Conservation (phyloP, 1,140 invertebrate species). For the Drosophila repletoides region DNA sequence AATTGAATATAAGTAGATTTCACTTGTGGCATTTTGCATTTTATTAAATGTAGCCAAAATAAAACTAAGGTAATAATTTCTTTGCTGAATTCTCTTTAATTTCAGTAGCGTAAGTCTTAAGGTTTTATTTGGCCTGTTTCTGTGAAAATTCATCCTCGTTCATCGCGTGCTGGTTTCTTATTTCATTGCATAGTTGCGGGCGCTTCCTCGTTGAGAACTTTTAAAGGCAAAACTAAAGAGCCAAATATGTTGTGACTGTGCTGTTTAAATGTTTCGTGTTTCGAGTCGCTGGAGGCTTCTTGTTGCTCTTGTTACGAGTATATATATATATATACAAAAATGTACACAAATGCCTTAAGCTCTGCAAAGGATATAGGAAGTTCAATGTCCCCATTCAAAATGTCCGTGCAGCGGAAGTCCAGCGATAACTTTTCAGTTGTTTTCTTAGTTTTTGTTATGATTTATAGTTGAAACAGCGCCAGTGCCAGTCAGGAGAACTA, state of each 20-base stretch:
- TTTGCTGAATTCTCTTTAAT: not conserved
- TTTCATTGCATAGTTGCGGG: constrained; percentile 58
- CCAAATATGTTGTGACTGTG: constrained; percentile 59
- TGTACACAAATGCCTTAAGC: constrained; percentile 27
- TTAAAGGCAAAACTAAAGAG: constrained; percentile 32
- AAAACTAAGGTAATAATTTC: not conserved
- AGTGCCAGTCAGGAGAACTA: not conserved
- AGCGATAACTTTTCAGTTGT: constrained; percentile 55
- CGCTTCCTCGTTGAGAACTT: constrained; percentile 43
- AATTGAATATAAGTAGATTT: constrained; percentile 13
- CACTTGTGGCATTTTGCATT: too few relatives aligned
- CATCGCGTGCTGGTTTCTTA: constrained; percentile 64
- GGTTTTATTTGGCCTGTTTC: not conserved
- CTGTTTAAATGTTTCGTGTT: constrained; percentile 61
- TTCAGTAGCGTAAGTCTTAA: not conserved
- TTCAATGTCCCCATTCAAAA: constrained; percentile 63
- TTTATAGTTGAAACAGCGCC: constrained; percentile 10
- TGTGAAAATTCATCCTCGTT: not conserved
- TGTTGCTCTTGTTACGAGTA: constrained; percentile 10
- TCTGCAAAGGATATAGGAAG: constrained; percentile 40
- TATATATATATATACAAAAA: constrained; percentile 19
- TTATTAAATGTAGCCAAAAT: not conserved
- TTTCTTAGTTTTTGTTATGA: constrained; percentile 31
- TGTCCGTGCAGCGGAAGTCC: constrained; percentile 61
- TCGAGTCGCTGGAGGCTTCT: not conserved